Evolutionary conservation across 2,888 invertebrate genomes (phyloP).

Genomic region (Hirtodrosophila duncani): DNA sequence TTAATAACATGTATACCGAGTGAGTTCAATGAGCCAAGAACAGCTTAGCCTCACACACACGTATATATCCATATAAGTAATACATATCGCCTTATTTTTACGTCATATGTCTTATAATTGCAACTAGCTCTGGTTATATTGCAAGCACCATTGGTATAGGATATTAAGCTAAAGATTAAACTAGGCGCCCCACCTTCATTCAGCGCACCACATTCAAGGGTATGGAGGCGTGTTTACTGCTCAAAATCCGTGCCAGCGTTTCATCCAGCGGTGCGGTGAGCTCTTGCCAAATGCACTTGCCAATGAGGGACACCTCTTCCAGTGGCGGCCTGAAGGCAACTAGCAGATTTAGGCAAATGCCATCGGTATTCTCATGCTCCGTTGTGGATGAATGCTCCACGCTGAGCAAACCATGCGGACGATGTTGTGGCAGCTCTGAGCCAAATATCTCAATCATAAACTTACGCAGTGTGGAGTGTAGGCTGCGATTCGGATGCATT

Average conservation of each 20-base stretch:
- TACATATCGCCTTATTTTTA: too few species aligned
- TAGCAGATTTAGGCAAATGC: conserved; percentile 88
- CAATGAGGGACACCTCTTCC: conserved; percentile 91
- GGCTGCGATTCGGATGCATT: conserved; percentile 88
- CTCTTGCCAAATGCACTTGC: conserved; percentile 94
- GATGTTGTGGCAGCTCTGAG: conserved; percentile 89
- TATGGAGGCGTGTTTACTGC: conserved; percentile 87
- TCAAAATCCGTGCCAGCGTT: conserved; percentile 83
- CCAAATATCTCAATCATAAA: conserved; percentile 96
- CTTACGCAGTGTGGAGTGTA: conserved; percentile 91
- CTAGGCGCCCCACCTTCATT: conserved; percentile 15
- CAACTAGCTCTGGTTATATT: conserved; percentile 19
- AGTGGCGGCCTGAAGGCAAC: conserved; percentile 90
- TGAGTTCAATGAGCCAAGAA: too few species aligned
- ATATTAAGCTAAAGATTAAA: conserved; percentile 1
- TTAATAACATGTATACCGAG: too few species aligned
- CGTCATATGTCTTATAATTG: conserved; percentile 12
- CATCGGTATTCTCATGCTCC: conserved; percentile 81
- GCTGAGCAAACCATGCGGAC: conserved; percentile 87
- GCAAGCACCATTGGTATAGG: conserved; percentile 32
- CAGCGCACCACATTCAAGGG: conserved; percentile 89
- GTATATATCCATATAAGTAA: too few species aligned
- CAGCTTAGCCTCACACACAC: too few species aligned
- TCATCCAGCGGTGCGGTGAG: conserved; percentile 84
- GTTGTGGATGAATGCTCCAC: conserved; percentile 85